Percentiles rank a stretch among this genome's conserved stretches.
phyloP scores from a whole-genome alignment of 2,113 vertebrate species.

The Seriola dumerili region DNA sequence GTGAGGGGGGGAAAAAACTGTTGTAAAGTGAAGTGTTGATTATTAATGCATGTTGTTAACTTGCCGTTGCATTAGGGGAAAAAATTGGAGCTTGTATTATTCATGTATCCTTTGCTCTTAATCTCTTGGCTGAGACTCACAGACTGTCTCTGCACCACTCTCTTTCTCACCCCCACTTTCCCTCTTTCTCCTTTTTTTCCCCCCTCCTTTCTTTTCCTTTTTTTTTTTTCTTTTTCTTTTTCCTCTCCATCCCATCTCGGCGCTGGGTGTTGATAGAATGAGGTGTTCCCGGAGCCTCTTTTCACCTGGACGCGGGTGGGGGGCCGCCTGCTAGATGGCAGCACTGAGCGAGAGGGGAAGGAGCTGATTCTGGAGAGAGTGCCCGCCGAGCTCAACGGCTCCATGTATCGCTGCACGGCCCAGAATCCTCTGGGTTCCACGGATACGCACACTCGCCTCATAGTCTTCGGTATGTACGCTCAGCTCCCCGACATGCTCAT shows the following conservation, averaged over 20 bases:
- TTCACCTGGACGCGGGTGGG: slow-evolving; percentile 98
- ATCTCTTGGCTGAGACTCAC: slow-evolving; percentile 57
- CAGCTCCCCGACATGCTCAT: background rate
- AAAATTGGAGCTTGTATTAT: slow-evolving; percentile 74
- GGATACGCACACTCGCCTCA: slow-evolving; percentile 97
- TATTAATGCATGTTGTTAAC: slow-evolving; percentile 83
- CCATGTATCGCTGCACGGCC: slow-evolving; percentile 98
- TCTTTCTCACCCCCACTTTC: slow-evolving; percentile 13
- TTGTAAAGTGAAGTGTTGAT: slow-evolving; percentile 76
- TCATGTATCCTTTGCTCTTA: slow-evolving; percentile 73
- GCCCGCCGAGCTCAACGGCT: slow-evolving; percentile 95
- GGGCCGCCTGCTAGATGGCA: slow-evolving; percentile 93
- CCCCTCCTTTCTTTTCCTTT: background rate
- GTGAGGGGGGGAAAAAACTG: slow-evolving; percentile 36
- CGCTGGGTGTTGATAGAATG: slow-evolving; percentile 85
- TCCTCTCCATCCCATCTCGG: slow-evolving; percentile 3
- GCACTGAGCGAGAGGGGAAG: slow-evolving; percentile 88
- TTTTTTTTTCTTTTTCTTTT: no score
- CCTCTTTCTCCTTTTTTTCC: background rate
- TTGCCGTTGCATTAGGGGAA: slow-evolving; percentile 61
- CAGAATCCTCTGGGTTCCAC: slow-evolving; percentile 98
- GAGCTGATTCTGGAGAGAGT: slow-evolving; percentile 95
- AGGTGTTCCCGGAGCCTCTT: slow-evolving; percentile 97
- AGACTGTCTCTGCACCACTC: slow-evolving; percentile 32
- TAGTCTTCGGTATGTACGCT: slow-evolving; percentile 91